Base-by-base conservation (phyloP, 2,113 vertebrate genomes). In the Crocuta crocuta region DNA sequence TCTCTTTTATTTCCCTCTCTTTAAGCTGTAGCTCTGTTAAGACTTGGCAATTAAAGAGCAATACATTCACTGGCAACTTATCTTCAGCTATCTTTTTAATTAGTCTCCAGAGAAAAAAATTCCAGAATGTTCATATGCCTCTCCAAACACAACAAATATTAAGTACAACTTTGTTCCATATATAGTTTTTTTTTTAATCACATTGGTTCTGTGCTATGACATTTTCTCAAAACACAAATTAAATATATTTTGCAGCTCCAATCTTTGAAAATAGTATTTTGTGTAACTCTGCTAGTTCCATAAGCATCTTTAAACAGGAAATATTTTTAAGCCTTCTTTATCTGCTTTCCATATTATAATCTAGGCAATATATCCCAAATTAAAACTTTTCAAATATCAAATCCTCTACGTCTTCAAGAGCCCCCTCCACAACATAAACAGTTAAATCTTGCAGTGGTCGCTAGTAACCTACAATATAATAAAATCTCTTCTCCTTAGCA, bases 81-180 rank as follows among this genome's bases (percentile, higher is more conserved):
- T 73, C 45, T 79, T 91, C 66, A 86, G 19, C 7, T 61, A 63
- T 43, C 21, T 92, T 95, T 95, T 93, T 76, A 96, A 94, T 89
- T 96, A 94, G 50, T 84, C 85, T 81, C 71, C 43, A 85, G 65
- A 85, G 66, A 80, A 10, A 82, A 96, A 95, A 81, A 73, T 85
- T 95, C 45, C n/a, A 89, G 43, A 94, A 93, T 73, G 35, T 88
- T 95, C 50, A 78, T 81, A 88, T 83, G 58, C 63, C 10, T 96
- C 45, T 86, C 43, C 48, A 97, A 96, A 86, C 31, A 94, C 19
- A 89, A 74, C 13, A 68, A 45, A 92, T 65, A 94, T 95, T 96
- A 86, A 96, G 35, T 17, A 92, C 23, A 92, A 92, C 31, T 79
- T 61, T 89, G 16, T 43, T 96, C 16, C 45, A 91, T n/a, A 78